phyloP scores from a whole-genome alignment of 2,797 vertebrate genomes.

The Hafferia zeledoni region DNA sequence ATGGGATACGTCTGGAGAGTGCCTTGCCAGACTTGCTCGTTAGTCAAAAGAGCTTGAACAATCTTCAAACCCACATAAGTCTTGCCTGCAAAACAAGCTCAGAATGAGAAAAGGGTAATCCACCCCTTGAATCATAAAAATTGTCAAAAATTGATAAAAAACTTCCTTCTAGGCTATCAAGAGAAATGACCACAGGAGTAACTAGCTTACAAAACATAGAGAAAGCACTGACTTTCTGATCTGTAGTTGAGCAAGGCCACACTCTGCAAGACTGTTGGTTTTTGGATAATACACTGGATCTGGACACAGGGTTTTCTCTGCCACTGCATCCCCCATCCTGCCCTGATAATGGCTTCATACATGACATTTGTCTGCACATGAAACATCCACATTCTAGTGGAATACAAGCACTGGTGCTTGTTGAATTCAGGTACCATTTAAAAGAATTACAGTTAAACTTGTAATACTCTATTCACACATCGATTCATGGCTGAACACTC shows the following conservation, averaged over 20 bases:
- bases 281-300: background rate
- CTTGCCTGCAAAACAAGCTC: constrained; percentile 83
- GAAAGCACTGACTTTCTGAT: background rate
- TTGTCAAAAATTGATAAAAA: background rate
- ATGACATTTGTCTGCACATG: background rate
- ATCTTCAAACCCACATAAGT: constrained; percentile 93
- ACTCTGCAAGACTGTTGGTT: background rate
- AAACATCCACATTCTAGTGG: background rate
- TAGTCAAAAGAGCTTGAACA: constrained; percentile 86
- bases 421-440: background rate
- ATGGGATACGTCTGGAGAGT: constrained; percentile 69
- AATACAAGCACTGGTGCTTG: background rate
- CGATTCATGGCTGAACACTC: background rate
- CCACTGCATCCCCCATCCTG: background rate
- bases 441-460: background rate
- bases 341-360: background rate
- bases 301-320: background rate
- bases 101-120: background rate
- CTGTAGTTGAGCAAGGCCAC: background rate
- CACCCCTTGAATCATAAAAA: background rate
- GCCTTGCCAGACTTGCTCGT: constrained; percentile 74
- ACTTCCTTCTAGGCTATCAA: background rate
- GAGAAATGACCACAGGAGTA: background rate
- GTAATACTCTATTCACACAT: background rate
- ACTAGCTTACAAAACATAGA: background rate